These are phyloP conservation scores for Leptinotarsa haldemani DNA, from an alignment of 2,888 invertebrate species.

Conservation along the genomic window DNA sequence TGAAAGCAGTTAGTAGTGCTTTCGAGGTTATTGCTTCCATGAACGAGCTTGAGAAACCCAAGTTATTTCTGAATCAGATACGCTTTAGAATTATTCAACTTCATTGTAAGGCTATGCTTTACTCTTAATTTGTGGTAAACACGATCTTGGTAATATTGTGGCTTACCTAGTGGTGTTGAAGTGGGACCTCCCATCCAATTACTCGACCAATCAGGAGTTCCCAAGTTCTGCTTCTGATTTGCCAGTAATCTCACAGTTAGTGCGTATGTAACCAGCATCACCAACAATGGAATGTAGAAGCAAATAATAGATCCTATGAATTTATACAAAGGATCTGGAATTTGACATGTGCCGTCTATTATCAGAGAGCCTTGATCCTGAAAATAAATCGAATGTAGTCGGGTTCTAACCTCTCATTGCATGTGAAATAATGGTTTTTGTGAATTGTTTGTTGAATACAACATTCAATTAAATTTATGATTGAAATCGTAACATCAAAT, in stretches of 20 bases:
- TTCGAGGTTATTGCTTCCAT: neutral
- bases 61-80: neutral
- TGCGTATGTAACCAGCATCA: constrained; percentile 96
- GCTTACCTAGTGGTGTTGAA: constrained; percentile 55
- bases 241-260: constrained; percentile 90
- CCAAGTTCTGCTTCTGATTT: constrained; percentile 81
- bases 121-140: too few relatives aligned
- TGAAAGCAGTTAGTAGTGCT: neutral
- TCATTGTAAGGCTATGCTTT: too few relatives aligned
- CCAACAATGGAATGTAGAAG: constrained; percentile 94
- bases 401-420: neutral
- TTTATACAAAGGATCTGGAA: constrained; percentile 89
- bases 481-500: too few relatives aligned
- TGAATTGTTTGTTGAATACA: too few relatives aligned
- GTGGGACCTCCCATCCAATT: constrained; percentile 76
- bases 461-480: too few relatives aligned
- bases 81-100: too few relatives aligned
- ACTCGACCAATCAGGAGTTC: constrained; percentile 78
- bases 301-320: constrained; percentile 94
- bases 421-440: too few relatives aligned
- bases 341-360: constrained; percentile 86
- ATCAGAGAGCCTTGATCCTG: constrained; percentile 87
- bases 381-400: constrained; percentile 52
- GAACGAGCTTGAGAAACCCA: neutral
- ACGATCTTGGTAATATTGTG: too few relatives aligned